Base-by-base conservation (phyloP, 1,140 invertebrate species). In the Caenorhabditis briggsae region DNA sequence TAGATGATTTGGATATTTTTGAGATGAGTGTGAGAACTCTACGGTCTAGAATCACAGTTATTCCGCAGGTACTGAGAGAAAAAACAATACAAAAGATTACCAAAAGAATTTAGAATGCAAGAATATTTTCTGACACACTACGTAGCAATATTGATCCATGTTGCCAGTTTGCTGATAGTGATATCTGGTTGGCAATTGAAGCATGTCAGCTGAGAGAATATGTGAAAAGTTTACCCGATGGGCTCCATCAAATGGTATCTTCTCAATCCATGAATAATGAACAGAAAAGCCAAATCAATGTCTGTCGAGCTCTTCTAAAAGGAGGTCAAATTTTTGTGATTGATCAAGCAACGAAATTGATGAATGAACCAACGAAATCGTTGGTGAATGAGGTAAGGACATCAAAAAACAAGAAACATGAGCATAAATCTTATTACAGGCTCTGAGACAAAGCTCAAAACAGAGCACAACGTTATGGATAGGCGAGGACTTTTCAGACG, bases 131-230 rank as follows among this genome's bases (percentile, higher is more conserved):
- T 0, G 96, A 96, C 0, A 95, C 95, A 14, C 91, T 97, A 86
- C 94, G 96, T 33, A 95, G 95, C 90, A 97, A 97, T 93, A 93
- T 97, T 88, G 96, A 97, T 93, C 96, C 96, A 0, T 96, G 96
- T 90, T 94, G 95, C 33, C 87, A 94, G 53, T 95, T 95, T 89
- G 93, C 92, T 50, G 96, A 97, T 90, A 94, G 94, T 14, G 94
- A 95, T 82, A 92, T 91, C 89, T 96, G 89, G 96, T 95, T 91
- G 89, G 96, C 95, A 5, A 93, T 97, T 48, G 96, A 96, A 53
- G 85, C 74, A 33, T 86, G 85, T 86, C 85, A 86, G 59, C 56
- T 86, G 14, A 86, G 55, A 65, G 85, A 86, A 16, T 48, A 78
- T 64, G 85, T 86, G 55, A 83, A 33, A 59, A 83, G 46, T 61